Percentiles rank a stretch among this genome's conserved stretches.
Evolutionary conservation across 2,888 invertebrate genomes (phyloP).

Genomic region (Bimastos eiseni): DNA sequence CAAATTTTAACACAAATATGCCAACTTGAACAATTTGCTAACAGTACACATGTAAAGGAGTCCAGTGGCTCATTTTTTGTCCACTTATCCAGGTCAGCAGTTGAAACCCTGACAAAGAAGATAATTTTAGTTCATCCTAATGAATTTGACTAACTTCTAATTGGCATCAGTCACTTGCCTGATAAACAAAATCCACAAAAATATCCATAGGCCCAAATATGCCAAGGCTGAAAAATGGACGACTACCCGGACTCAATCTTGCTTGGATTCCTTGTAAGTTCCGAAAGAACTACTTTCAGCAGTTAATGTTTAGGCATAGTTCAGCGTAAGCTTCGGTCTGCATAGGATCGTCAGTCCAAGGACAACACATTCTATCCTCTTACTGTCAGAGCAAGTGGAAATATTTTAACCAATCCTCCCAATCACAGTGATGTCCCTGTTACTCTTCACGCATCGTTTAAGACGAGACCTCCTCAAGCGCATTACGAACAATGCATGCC

Average conservation of each 20-base stretch:
- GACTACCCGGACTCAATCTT: background rate
- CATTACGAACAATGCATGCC: background rate
- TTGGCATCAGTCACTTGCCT: no score
- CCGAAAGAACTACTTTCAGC: background rate
- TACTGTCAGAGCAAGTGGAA: background rate
- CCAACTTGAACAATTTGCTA: background rate
- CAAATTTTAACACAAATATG: background rate
- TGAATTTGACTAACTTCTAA: background rate
- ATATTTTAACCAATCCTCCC: background rate
- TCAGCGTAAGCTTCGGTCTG: background rate
- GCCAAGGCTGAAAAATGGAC: background rate
- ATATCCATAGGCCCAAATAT: background rate
- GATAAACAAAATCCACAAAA: background rate
- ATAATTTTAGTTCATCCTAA: background rate
- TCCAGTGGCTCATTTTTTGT: background rate
- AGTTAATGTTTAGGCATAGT: background rate
- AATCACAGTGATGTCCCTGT: background rate
- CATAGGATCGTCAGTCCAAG: background rate
- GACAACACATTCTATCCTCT: background rate
- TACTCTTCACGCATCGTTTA: background rate
- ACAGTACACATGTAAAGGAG: background rate
- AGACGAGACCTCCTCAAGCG: background rate
- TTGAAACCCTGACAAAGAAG: constrained; percentile 1
- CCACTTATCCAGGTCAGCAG: background rate
- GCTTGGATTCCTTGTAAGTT: background rate